Evolutionary conservation across 1,140 invertebrate species (phyloP), one percentile per base, ranked within the genome.

Genomic region (Cydia strobilella): DNA sequence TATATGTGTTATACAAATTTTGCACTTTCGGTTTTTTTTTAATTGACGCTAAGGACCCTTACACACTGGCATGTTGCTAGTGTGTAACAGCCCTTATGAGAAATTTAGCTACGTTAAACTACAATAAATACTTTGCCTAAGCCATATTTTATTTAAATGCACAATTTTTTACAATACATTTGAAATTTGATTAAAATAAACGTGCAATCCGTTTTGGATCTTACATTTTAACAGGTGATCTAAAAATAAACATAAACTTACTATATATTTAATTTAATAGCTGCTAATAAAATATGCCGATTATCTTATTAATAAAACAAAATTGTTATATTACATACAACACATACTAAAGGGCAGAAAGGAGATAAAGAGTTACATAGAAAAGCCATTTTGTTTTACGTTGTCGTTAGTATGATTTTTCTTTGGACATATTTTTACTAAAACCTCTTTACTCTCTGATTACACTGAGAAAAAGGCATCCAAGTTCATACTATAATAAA

Each of bases 91-190:
- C 65, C 35, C 65, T 69, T 69, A 69, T 35, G 65, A 66, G 27
- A 42, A 39, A 3, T n/a, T 69, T 42, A 69, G 27, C 65, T 69
- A 66, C 25, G 25, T 66, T 66, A 69, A 42, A 69, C 65, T 69
- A 69, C 73, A 74, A 31, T 72, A 76, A 80, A 80, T 66, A 77
- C 75, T 79, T 78, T 62, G 63, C 76, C 79, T 80, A 79, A 82
- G 77, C 45, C 75, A 72, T 78, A 80, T 73, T 76, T 71, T 75
- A 79, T 75, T 75, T 81, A 81, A 81, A 81, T 81, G 78, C 80
- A 79, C 27, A n/a, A n/a, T n/a, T n/a, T n/a, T n/a, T n/a, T n/a
- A n/a, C n/a, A 35, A 18, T 39, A 69, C 13, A 69, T 35, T 69
- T 35, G n/a, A 69, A 69, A 69, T 25, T 18, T 18, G 10, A 10